Evolutionary conservation across 37 sponge, comb jelly and placozoan species (phyloP).

Genomic region (Theonella swinhoei): DNA sequence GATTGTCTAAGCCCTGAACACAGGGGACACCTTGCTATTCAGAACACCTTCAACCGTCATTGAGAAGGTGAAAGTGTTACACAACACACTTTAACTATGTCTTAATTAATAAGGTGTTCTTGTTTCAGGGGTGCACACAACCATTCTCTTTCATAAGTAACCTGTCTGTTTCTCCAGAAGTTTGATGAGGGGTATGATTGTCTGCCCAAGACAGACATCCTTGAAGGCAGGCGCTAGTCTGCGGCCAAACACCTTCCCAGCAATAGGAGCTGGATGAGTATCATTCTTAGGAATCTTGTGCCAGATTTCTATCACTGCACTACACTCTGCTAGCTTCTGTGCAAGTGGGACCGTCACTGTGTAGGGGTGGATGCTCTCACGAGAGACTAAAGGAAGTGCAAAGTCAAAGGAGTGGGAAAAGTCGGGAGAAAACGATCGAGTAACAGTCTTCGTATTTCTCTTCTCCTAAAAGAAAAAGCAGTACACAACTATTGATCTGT

Average conservation of each 20-base stretch:
- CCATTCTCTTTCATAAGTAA: constrained; percentile 5
- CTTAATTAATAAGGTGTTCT: too few relatives aligned
- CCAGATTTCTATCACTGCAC: constrained; percentile 63
- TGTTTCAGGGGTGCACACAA: too few relatives aligned
- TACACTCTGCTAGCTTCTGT: constrained; percentile 25
- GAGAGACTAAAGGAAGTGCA: constrained; percentile 46
- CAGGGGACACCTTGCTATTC: too few relatives aligned
- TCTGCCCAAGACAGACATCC: constrained; percentile 62
- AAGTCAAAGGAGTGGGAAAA: constrained; percentile 69
- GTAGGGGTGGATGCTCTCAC: neutral
- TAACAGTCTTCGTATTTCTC: constrained; percentile 61
- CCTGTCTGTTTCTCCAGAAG: constrained; percentile 55
- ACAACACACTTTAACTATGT: too few relatives aligned
- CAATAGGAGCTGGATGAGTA: neutral
- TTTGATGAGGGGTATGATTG: constrained; percentile 36
- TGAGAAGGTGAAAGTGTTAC: too few relatives aligned
- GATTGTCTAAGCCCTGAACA: too few relatives aligned
- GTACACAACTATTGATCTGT: too few relatives aligned
- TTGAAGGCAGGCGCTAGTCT: constrained; percentile 14
- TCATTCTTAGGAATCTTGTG: constrained; percentile 43
- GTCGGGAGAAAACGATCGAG: constrained; percentile 75
- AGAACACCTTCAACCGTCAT: too few relatives aligned
- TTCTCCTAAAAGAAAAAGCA: neutral
- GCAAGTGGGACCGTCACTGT: constrained; percentile 14
- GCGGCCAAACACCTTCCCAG: constrained; percentile 18